phyloP scores from a whole-genome alignment of 2,113 vertebrate genomes.

The Circaetus gallicus region DNA sequence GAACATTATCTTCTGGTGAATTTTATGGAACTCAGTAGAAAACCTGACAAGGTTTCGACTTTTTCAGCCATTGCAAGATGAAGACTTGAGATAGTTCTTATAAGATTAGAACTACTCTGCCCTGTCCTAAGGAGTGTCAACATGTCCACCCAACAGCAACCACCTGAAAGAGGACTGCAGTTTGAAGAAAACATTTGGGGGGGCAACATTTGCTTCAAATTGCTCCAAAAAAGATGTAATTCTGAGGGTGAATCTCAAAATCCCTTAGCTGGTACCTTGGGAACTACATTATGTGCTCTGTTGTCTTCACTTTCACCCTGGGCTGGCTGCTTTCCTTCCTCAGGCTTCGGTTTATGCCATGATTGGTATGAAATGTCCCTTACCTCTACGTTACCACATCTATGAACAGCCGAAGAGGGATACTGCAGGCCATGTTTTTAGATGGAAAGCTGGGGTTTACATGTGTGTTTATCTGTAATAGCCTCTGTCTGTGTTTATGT shows the following conservation, averaged over 20 bases:
- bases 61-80: not conserved
- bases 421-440: not conserved
- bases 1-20: not conserved
- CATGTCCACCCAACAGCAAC: not conserved
- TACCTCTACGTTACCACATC: not conserved
- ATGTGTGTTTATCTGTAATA: not conserved
- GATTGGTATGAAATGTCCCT: not conserved
- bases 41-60: not conserved
- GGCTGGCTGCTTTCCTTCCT: not conserved
- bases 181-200: not conserved
- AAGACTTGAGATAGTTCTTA: not conserved
- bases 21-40: not conserved
- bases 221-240: not conserved
- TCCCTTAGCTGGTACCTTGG: not conserved
- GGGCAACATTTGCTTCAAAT: not conserved
- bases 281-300: not conserved
- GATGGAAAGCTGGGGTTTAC: not conserved
- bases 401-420: not conserved
- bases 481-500: not conserved
- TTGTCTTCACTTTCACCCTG: not conserved
- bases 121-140: not conserved
- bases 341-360: not conserved
- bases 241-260: not conserved
- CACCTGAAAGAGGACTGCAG: not conserved
- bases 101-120: not conserved